Percentiles rank a stretch among this genome's conserved stretches.
Conservation (phyloP, 2,888 invertebrate species). For the Nezara viridula region DNA sequence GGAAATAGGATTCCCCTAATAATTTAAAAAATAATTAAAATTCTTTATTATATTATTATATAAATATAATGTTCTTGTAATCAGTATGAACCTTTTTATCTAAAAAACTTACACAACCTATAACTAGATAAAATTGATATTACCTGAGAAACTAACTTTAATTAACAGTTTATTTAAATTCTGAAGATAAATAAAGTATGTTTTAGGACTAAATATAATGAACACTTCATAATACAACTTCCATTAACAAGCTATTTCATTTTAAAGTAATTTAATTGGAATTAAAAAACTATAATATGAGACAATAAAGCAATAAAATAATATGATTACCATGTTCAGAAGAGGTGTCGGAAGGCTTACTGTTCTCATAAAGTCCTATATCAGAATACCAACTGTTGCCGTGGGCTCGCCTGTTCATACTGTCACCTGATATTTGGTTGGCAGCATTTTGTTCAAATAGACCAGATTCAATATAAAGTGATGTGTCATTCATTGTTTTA, state of each 20-base stretch:
- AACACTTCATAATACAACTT: background rate
- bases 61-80: too few species aligned
- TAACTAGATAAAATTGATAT: too few species aligned
- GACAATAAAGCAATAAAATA: background rate
- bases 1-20: too few species aligned
- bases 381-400: slow-evolving; percentile 63
- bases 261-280: background rate
- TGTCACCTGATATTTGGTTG: background rate
- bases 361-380: slow-evolving; percentile 62
- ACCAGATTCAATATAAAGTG: slow-evolving; percentile 62
- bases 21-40: too few species aligned
- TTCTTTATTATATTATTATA: too few species aligned
- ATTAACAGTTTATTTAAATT: too few species aligned
- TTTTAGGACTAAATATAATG: too few species aligned
- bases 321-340: slow-evolving; percentile 63
- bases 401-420: slow-evolving; percentile 31
- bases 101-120: too few species aligned
- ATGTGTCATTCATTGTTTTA: slow-evolving; percentile 61
- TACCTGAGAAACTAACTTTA: too few species aligned
- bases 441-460: slow-evolving; percentile 60
- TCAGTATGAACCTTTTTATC: too few species aligned
- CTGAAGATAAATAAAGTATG: too few species aligned
- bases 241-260: background rate
- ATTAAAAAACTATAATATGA: background rate
- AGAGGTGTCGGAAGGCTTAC: slow-evolving; percentile 59